Percentiles rank a stretch among this genome's conserved stretches.
Evolutionary conservation across 37 sponge, comb jelly and placozoan genomes (phyloP).

Genomic region (Haliclona indistincta): DNA sequence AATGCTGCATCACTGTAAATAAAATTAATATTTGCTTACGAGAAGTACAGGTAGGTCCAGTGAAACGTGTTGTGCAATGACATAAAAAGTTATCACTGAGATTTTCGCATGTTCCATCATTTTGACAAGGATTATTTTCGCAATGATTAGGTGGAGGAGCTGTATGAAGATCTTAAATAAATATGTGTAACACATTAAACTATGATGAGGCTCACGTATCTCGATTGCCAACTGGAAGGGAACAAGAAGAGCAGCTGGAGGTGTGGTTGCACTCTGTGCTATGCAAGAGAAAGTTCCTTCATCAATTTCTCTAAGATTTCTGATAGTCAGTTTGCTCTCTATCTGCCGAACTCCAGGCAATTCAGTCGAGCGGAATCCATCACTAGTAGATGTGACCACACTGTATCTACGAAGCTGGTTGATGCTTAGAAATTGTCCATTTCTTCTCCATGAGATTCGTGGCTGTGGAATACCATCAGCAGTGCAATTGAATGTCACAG

Average conservation of each 20-base stretch:
- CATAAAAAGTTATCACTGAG: no score
- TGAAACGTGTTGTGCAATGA: no score
- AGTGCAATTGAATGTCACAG: constrained; percentile 12
- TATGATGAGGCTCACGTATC: not conserved
- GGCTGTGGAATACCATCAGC: constrained; percentile 45
- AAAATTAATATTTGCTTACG: no score
- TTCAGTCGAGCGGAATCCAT: not conserved
- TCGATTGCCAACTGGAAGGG: constrained; percentile 6
- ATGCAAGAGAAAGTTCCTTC: constrained; percentile 12
- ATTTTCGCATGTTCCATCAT: no score
- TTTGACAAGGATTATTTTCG: constrained; percentile 24
- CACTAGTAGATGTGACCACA: not conserved
- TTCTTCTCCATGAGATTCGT: constrained; percentile 22
- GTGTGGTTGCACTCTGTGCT: not conserved
- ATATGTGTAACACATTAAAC: no score
- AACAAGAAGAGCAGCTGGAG: not conserved
- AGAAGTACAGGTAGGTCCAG: no score
- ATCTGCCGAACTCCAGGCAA: constrained; percentile 12
- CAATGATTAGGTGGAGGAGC: constrained; percentile 5
- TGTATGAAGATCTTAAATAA: not conserved
- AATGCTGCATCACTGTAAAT: no score
- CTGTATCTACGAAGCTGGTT: not conserved
- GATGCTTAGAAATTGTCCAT: not conserved
- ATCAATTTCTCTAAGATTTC: constrained; percentile 6
- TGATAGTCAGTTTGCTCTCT: constrained; percentile 21